Evolutionary conservation across 2,888 invertebrate species (phyloP), one percentile per base, ranked within the genome.

Genomic region (Mycogona germanica): DNA sequence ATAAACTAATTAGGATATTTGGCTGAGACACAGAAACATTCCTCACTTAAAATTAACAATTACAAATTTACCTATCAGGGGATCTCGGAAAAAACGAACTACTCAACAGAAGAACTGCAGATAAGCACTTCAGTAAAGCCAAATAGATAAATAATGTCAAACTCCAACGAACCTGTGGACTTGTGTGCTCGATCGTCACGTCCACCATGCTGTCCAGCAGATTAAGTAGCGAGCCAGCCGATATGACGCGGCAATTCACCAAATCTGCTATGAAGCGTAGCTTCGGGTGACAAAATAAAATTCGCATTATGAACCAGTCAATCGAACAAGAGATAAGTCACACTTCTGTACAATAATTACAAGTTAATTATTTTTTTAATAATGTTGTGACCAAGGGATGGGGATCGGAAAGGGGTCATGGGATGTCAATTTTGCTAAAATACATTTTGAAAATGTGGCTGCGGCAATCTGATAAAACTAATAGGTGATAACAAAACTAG

Each of bases 241-340:
- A 91, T 57, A 98, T 77, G 5, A 98, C 97, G 67, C 93, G 92
- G 64, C 95, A 95, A 71, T 98, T 98, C 0, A 96, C 95, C 60
- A 98, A 75, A 73, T 99, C 98, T 0, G 93, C 85, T 55, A 98
- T 77, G 68, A 98, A 98, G 58, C 96, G 77, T 1, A 97, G 75
- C 58, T 89, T n/a, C n/a, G n/a, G n/a, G n/a, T n/a, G n/a, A n/a
- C 35, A 6, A 44, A 42, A 6, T 2, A 21, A 21, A 19, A 21
- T 30, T n/a, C n/a, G n/a, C 3, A 21, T 21, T 40, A 21, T 23
- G 4, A 2, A 46, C 14, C 5, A n/a, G 3, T 23, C 23, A 45
- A 51, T 30, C 32, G 41, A 19, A 14, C 23, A 3, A 21, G 30
- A 44, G 29, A 42, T 5, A 17, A 19, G 19, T 28, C 14, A 55